Evolutionary conservation across 2,113 vertebrate genomes (phyloP).

Genomic region (Columba livia): DNA sequence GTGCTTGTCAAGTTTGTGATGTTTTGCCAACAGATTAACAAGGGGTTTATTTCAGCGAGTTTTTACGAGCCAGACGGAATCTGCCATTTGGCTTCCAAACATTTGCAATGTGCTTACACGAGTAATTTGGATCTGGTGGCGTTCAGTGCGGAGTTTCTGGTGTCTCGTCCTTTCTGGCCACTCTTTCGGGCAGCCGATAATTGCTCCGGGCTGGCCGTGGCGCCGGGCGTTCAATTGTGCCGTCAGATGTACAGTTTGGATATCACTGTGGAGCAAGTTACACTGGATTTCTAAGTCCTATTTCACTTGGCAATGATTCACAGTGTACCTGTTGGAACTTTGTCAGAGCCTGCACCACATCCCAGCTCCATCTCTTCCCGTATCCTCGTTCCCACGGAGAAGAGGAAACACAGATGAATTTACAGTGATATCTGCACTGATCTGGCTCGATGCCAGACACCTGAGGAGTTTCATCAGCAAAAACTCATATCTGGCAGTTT

Average conservation of each 20-base stretch:
- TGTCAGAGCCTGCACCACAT: not conserved
- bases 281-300: not conserved
- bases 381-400: not conserved
- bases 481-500: not conserved
- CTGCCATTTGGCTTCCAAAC: not conserved
- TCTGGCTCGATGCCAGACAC: not conserved
- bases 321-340: not conserved
- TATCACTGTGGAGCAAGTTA: not conserved
- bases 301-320: not conserved
- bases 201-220: not conserved
- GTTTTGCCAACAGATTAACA: conserved; percentile 3
- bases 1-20: not conserved
- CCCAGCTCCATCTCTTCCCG: not conserved
- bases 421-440: not conserved
- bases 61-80: not conserved
- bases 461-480: not conserved
- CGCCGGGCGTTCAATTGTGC: not conserved
- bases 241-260: not conserved
- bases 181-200: not conserved
- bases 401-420: not conserved
- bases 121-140: not conserved
- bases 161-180: not conserved
- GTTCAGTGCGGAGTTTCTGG: not conserved
- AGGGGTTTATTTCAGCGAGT: not conserved
- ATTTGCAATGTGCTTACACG: rapidly evolving